Evolutionary conservation across 2,113 vertebrate species (phyloP), one percentile per base, ranked within the genome.

Genomic region (Stigmatopora nigra): DNA sequence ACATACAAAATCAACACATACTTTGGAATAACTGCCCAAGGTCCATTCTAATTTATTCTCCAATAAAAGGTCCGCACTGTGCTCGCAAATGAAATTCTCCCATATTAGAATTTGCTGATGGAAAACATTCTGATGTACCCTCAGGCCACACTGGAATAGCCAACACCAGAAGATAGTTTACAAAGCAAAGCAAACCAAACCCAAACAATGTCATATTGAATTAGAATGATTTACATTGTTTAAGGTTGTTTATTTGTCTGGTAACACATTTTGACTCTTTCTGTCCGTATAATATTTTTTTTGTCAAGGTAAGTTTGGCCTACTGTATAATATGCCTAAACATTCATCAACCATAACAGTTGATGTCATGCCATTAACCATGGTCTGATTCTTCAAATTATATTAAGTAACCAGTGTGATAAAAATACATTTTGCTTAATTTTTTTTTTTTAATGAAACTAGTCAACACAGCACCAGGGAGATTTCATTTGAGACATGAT

Each of bases 1-100:
- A 67, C 52, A 53, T 69, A 61, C 58, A 73, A 81, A 84, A 78
- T 71, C 85, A 82, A 80, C 75, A 81, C 70, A 76, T 86, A 71
- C 71, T 82, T 82, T 69, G 76, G 46, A 49, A 69, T 69, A 73
- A 75, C 65, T 64, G 72, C 69, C 73, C 5, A 11, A 77, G 72
- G 74, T 70, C 70, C 74, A 75, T 72, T 81, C 71, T 65, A 73
- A 83, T 84, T 69, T 62, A 67, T 58, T 73, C 31, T 48, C 13
- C 63, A 20, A 73, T 76, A 67, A 75, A 66, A 73, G 51, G 72
- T 67, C 63, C 56, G 67, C 44, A 65, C 41, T 47, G 55, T 53
- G 44, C 62, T 12, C 66, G 47, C 60, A 72, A 57, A 72, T 72
- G 63, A 75, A 66, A 77, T 67, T 61, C 67, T 55, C 74, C 67